A percentile compares a stretch with the other conserved stretches of the same genome.
Conservation (phyloP, 2,797 vertebrate genomes). For the Syngnathus acus region DNA sequence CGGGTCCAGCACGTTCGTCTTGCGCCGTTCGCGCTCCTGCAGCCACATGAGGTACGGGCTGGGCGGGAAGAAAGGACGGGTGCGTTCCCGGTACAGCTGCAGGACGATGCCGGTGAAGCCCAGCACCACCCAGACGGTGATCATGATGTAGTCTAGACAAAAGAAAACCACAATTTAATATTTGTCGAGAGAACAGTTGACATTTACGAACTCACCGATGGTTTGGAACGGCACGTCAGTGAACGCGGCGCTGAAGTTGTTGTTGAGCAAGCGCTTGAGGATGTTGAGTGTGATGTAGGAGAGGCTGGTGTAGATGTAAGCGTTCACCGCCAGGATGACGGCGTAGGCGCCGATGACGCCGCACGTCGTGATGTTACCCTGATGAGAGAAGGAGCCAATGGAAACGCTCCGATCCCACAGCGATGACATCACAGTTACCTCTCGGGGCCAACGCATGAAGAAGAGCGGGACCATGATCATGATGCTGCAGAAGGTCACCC, state of each 20-base stretch:
- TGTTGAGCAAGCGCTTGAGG: constrained; percentile 81
- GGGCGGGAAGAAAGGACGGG: constrained; percentile 77
- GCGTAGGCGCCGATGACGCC: constrained; percentile 79
- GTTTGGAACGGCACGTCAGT: constrained; percentile 80
- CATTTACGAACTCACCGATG: constrained; percentile 72
- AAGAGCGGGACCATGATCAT: constrained; percentile 71
- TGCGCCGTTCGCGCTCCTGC: constrained; percentile 80
- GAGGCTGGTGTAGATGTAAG: constrained; percentile 84
- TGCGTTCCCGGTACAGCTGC: constrained; percentile 82
- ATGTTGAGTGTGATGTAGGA: constrained; percentile 83
- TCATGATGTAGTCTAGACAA: constrained; percentile 77
- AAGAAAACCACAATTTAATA: not conserved
- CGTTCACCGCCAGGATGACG: constrained; percentile 75
- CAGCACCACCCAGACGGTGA: constrained; percentile 82
- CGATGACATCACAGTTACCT: constrained; percentile 57
- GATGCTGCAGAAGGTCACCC: constrained; percentile 82
- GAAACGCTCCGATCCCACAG: not conserved
- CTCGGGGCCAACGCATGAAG: constrained; percentile 82
- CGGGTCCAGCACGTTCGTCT: constrained; percentile 90
- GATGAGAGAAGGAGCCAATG: not conserved
- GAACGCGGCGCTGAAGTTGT: constrained; percentile 72
- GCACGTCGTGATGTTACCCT: constrained; percentile 87
- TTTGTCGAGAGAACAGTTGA: too few relatives aligned
- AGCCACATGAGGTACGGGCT: constrained; percentile 88
- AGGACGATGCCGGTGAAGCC: constrained; percentile 71